Base-by-base conservation (phyloP, 2,113 vertebrate species). In the Bubo bubo region DNA sequence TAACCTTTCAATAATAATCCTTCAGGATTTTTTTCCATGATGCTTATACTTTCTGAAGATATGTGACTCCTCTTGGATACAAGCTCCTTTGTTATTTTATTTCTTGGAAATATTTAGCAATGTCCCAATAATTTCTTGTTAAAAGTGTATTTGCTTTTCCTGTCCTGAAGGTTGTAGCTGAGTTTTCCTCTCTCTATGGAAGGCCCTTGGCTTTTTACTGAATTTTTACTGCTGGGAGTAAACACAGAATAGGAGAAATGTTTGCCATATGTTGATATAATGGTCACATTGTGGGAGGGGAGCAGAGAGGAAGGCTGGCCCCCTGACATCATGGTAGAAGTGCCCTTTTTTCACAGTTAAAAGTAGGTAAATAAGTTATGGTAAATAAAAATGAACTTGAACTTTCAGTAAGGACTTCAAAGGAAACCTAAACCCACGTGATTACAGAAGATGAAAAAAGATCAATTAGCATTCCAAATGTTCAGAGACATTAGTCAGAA, bases 241-340 rank as follows among this genome's bases (percentile, higher is more conserved):
- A 97, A 94, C 66, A 93, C 88, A 92, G 95, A 96, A 93, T 72
- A 95, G 79, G 50, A 94, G 86, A 97, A 97, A 91, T 97, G 96
- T 96, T 97, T 98, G 74, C 90, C 92, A 96, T 92, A 95, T 96
- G 97, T 96, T 96, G 94, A 97, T 94, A 97, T 97, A 97, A 97
- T 93, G 95, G 94, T 96, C 91, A 97, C 95, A 92, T 96, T 97
- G 95, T 96, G 96, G 94, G 88, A 96, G 92, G 79, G 80, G 73
- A 94, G 82, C 66, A 45, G 85, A 93, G 93, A 94, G 95, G 86
- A 93, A 96, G 94, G 90, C 76, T 94, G 94, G 86, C 86, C 63
- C 62, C 88, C 88, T 94, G 91, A 97, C 96, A 97, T 97, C 97
- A 96, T 87, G 73, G 84, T 90, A 92, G 71, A 95, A 96, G 77